Percentiles rank a stretch among this genome's conserved stretches.
Evolutionary conservation across 2,888 invertebrate species (phyloP).

Genomic region (Lamproptera curius): DNA sequence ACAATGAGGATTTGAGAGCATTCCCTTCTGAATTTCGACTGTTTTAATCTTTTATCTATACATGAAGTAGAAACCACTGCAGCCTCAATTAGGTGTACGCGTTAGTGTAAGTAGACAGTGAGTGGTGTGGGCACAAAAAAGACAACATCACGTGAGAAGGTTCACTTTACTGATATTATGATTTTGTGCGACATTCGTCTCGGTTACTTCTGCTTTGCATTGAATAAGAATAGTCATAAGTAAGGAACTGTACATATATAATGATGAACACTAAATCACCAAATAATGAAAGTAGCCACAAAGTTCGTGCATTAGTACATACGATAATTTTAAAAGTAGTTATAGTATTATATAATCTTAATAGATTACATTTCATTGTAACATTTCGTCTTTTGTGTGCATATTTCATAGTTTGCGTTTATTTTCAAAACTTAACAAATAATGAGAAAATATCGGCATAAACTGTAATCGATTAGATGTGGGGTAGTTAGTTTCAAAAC

Average conservation of each 20-base stretch:
- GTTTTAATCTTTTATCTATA: slow-evolving; percentile 30
- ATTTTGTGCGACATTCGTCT: slow-evolving; percentile 3
- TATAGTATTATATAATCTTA: too few relatives aligned
- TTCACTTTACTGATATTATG: slow-evolving; percentile 19
- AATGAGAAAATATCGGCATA: too few relatives aligned
- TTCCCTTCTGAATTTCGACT: slow-evolving; percentile 23
- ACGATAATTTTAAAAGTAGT: too few relatives aligned
- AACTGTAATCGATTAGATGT: too few relatives aligned
- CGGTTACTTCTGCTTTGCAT: neutral
- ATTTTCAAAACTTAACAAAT: too few relatives aligned
- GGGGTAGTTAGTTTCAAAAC: too few relatives aligned
- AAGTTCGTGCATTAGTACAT: too few relatives aligned
- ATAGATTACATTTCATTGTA: too few relatives aligned
- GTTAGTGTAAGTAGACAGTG: slow-evolving; percentile 14
- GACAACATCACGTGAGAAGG: slow-evolving; percentile 21
- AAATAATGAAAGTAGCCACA: neutral
- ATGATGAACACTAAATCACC: slow-evolving; percentile 8
- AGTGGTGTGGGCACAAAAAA: slow-evolving; percentile 3
- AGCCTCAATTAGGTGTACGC: slow-evolving; percentile 38
- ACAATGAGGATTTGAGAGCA: slow-evolving; percentile 6
- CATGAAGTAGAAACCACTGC: slow-evolving; percentile 34
- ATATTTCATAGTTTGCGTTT: too few relatives aligned
- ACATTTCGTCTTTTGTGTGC: too few relatives aligned
- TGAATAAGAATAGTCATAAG: neutral
- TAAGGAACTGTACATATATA: slow-evolving; percentile 2